Evolutionary conservation across 2,113 vertebrate genomes (phyloP).

Genomic region (Halcyon malimbica): DNA sequence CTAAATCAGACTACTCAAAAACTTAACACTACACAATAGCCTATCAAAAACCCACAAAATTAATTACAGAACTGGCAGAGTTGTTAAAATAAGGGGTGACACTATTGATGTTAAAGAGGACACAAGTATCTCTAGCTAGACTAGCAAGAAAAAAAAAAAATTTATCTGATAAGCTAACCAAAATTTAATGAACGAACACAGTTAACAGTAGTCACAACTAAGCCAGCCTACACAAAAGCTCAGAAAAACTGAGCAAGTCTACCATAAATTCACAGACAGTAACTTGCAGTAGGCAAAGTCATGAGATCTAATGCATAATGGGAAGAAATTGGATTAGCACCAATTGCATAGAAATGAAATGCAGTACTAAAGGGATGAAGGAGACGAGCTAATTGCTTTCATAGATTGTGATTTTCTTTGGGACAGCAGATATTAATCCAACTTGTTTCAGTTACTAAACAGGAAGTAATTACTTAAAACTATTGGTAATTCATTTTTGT

Average conservation of each 20-base stretch:
- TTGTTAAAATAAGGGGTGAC: background rate
- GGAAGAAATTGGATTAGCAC: slow-evolving; percentile 26
- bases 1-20: background rate
- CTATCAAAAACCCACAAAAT: background rate
- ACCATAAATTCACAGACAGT: background rate
- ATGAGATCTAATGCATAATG: background rate
- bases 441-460: background rate
- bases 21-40: background rate
- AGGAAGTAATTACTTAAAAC: background rate
- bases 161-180: background rate
- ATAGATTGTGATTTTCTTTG: background rate
- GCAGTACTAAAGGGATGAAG: background rate
- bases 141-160: background rate
- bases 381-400: background rate
- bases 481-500: background rate
- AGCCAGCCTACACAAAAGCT: background rate
- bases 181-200: background rate
- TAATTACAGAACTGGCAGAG: background rate
- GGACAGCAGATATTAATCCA: background rate
- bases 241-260: background rate
- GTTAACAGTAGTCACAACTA: background rate
- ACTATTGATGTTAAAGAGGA: background rate
- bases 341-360: background rate
- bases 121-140: background rate
- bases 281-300: background rate